Percentiles rank a stretch among this genome's conserved stretches.
phyloP scores from a whole-genome alignment of 1,140 invertebrate species.

The Drosophila subobscura region DNA sequence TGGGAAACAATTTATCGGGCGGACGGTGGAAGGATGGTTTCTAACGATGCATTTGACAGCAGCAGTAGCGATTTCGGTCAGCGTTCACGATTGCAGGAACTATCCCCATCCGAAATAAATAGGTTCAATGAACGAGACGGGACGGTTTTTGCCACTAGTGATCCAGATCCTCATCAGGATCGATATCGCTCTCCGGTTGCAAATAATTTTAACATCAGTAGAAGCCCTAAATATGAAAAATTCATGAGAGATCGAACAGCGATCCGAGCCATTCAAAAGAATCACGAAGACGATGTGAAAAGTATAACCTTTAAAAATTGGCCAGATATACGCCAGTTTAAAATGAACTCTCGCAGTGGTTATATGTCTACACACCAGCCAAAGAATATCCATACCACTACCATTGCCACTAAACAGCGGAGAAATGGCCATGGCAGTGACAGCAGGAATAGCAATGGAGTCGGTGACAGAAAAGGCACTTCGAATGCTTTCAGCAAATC shows the following conservation, averaged over 20 bases:
- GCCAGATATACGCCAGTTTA: conserved; percentile 20
- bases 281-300: conserved; percentile 6
- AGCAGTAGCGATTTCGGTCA: conserved; percentile 9
- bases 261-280: neutral
- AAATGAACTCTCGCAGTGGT: conserved; percentile 8
- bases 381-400: neutral
- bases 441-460: conserved; percentile 7
- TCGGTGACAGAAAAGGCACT: conserved; percentile 34
- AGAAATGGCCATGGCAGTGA: conserved; percentile 17
- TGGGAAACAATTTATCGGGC: conserved; percentile 88
- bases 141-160: conserved; percentile 3
- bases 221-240: conserved; percentile 4
- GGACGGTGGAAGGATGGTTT: conserved; percentile 73
- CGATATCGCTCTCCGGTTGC: conserved; percentile 9
- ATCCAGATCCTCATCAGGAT: conserved; percentile 7
- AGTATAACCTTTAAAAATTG: conserved; percentile 13
- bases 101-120: neutral
- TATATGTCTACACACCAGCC: conserved; percentile 2
- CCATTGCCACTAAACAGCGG: conserved; percentile 6
- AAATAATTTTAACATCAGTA: conserved; percentile 25
- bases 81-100: conserved; percentile 4
- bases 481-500: conserved; percentile 64
- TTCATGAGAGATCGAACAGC: conserved; percentile 18
- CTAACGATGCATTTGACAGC: conserved; percentile 47
- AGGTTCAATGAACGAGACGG: neutral